These are phyloP conservation scores for Pachyramphus minor DNA, from an alignment of 2,113 vertebrate species.

Conservation along the genomic window DNA sequence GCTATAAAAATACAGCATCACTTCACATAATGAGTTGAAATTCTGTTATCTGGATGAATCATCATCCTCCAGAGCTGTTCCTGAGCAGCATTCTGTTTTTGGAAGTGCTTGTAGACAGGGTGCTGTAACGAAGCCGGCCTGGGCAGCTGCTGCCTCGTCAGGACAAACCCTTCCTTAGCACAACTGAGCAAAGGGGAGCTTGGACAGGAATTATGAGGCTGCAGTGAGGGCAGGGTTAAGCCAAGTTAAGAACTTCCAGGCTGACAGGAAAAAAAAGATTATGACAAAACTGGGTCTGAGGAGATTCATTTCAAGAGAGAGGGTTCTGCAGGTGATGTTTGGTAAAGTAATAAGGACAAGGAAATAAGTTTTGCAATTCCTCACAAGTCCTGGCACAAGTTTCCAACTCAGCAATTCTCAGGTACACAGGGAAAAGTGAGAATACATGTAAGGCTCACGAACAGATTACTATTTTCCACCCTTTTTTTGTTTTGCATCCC, in stretches of 20 bases:
- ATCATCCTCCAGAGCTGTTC: neutral
- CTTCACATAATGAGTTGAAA: neutral
- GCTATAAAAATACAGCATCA: neutral
- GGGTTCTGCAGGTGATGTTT: neutral
- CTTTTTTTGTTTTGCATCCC: neutral
- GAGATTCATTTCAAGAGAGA: neutral
- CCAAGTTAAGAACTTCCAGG: neutral
- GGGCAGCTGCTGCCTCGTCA: neutral
- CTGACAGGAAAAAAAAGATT: neutral
- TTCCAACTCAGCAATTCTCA: neutral
- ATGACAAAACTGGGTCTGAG: neutral
- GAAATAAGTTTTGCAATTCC: neutral
- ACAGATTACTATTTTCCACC: neutral
- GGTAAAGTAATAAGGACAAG: neutral
- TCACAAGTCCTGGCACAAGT: neutral
- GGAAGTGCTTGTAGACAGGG: neutral
- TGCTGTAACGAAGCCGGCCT: neutral
- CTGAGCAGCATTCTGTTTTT: neutral
- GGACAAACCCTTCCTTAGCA: neutral
- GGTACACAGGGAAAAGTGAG: neutral
- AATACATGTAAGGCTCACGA: neutral
- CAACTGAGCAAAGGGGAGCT: neutral
- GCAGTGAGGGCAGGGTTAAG: neutral
- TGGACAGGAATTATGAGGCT: neutral
- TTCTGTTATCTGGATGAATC: neutral